Percentiles rank a stretch among this genome's conserved stretches.
Conservation (phyloP, 1,140 invertebrate species). For the Orchestia grillus region DNA sequence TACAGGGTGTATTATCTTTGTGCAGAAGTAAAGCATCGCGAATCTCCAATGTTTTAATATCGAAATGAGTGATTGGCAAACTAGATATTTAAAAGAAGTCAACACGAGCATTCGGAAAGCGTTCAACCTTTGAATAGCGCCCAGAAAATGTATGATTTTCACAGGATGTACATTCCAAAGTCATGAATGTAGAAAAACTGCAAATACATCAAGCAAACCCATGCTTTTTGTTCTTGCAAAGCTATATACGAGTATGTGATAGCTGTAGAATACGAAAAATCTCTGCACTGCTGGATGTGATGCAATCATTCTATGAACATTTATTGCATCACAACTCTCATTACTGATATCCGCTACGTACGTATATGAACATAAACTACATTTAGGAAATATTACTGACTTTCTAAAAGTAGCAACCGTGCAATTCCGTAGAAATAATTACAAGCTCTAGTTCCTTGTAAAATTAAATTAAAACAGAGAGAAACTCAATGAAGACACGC, state of each 20-base stretch:
- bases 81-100: not conserved
- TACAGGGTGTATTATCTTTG: not conserved
- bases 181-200: not conserved
- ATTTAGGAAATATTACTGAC: not conserved
- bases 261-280: not conserved
- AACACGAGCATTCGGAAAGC: not conserved
- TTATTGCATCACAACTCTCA: not conserved
- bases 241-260: not conserved
- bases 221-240: not conserved
- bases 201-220: not conserved
- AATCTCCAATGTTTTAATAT: not conserved
- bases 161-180: not conserved
- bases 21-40: not conserved
- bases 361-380: not conserved
- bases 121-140: not conserved
- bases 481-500: not conserved
- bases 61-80: not conserved
- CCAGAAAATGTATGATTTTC: not conserved
- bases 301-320: not conserved
- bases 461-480: conserved; percentile 22
- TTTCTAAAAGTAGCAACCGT: conserved; percentile 17
- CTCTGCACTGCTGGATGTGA: not conserved
- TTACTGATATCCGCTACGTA: not conserved
- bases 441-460: not conserved
- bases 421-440: not conserved